Percentiles rank a stretch among this genome's conserved stretches.
These are phyloP conservation scores for Alviniconcha strummeri DNA, from an alignment of 2,888 invertebrate genomes.

Conservation along the genomic window DNA sequence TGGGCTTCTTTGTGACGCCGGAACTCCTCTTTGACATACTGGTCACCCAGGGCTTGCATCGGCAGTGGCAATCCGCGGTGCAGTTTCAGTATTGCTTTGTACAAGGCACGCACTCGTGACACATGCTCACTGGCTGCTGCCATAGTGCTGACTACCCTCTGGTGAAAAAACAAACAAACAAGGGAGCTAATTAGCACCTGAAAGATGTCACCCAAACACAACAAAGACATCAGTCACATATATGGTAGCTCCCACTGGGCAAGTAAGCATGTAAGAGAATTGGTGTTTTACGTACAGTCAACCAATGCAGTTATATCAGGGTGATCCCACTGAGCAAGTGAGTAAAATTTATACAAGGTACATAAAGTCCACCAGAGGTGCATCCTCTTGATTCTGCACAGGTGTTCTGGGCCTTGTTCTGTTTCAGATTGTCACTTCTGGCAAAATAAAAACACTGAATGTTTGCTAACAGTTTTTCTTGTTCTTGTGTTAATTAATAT, in stretches of 20 bases:
- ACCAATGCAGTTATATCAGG: too few relatives aligned
- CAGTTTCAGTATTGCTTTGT: constrained; percentile 86
- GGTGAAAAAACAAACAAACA: neutral
- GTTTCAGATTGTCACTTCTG: too few relatives aligned
- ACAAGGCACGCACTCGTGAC: constrained; percentile 82
- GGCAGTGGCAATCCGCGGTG: constrained; percentile 86
- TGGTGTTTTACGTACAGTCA: neutral
- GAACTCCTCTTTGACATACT: constrained; percentile 89
- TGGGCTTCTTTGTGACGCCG: constrained; percentile 84
- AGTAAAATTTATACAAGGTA: too few relatives aligned
- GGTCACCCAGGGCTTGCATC: constrained; percentile 83
- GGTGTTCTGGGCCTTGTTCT: too few relatives aligned
- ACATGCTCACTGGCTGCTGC: constrained; percentile 74
- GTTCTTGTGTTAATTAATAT: too few relatives aligned
- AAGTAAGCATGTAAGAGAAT: neutral
- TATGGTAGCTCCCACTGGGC: neutral
- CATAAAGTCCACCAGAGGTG: too few relatives aligned
- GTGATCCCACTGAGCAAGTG: neutral
- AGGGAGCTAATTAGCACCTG: neutral
- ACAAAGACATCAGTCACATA: neutral
- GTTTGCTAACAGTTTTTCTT: too few relatives aligned
- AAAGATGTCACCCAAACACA: neutral
- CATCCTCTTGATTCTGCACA: too few relatives aligned
- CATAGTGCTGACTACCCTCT: constrained; percentile 25
- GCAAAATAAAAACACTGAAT: too few relatives aligned